These are phyloP conservation scores for Neodontobutis hainanensis DNA, from an alignment of 2,113 vertebrate genomes.

Conservation along the genomic window DNA sequence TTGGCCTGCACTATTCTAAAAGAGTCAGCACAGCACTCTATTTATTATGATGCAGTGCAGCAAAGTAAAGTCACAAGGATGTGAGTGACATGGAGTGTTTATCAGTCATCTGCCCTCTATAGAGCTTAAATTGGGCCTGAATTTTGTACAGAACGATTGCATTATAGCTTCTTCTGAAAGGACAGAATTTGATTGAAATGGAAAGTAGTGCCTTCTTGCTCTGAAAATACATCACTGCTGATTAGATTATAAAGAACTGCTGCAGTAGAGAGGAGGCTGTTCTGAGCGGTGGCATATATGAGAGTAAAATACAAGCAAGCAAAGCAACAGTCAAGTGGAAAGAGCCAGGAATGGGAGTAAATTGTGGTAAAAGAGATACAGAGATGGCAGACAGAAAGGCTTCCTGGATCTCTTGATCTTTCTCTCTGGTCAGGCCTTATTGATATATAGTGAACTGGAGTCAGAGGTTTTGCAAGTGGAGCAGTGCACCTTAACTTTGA, in stretches of 20 bases:
- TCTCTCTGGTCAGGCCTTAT: conserved; percentile 43
- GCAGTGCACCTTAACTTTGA: conserved; percentile 56
- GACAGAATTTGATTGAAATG: conserved; percentile 75
- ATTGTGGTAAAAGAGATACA: conserved; percentile 13
- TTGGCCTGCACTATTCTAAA: conserved; percentile 30
- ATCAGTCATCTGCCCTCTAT: conserved; percentile 73
- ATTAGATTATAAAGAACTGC: conserved; percentile 73
- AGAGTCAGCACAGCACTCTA: conserved; percentile 28
- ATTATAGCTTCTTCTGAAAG: conserved; percentile 72
- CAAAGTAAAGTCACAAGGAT: conserved; percentile 43
- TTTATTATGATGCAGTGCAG: conserved; percentile 53
- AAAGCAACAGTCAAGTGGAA: conserved; percentile 21
- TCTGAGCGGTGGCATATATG: conserved; percentile 38
- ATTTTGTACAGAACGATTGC: conserved; percentile 68
- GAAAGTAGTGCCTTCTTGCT: conserved; percentile 71
- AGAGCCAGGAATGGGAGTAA: conserved; percentile 1
- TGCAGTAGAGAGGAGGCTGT: conserved; percentile 37
- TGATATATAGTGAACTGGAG: conserved; percentile 48
- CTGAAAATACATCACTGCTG: conserved; percentile 69
- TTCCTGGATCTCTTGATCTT: conserved; percentile 41
- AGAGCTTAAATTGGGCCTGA: conserved; percentile 66
- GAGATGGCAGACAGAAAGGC: conserved; percentile 18
- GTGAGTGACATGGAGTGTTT: conserved; percentile 55
- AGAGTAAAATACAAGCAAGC: conserved; percentile 48
- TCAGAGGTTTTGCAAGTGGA: conserved; percentile 45